phyloP scores from a whole-genome alignment of 2,888 invertebrate species.

The Tanytarsus gracilentus region DNA sequence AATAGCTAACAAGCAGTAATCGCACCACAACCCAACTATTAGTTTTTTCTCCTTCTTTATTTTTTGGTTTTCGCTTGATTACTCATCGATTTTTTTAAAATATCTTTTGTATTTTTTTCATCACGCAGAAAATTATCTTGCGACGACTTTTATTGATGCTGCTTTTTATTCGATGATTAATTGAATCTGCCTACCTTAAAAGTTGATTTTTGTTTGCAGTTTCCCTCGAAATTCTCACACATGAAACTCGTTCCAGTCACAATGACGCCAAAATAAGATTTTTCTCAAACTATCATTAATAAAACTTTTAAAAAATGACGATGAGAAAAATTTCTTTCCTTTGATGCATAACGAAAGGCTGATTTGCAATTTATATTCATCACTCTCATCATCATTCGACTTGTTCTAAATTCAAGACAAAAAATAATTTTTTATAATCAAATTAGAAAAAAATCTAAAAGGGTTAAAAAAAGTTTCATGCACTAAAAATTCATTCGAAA shows the following conservation, averaged over 20 bases:
- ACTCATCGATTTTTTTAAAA: constrained; percentile 16
- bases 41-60: background rate
- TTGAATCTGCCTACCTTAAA: background rate
- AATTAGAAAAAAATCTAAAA: background rate
- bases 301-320: constrained; percentile 6
- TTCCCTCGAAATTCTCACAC: background rate
- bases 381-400: background rate
- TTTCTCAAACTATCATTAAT: constrained; percentile 16
- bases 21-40: background rate
- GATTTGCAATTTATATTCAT: constrained; percentile 20
- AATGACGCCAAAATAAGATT: background rate
- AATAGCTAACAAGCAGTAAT: too few species aligned
- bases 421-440: background rate
- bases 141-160: too few species aligned
- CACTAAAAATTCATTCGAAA: background rate
- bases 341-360: constrained; percentile 8
- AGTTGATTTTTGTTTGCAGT: constrained; percentile 5
- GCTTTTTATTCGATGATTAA: constrained; percentile 1
- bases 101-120: background rate
- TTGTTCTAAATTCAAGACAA: background rate
- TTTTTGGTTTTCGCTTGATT: constrained; percentile 25
- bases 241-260: background rate
- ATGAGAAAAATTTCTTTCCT: background rate
- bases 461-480: background rate
- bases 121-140: background rate